phyloP scores from a whole-genome alignment of 2,113 vertebrate genomes.

The Sciurus niger region DNA sequence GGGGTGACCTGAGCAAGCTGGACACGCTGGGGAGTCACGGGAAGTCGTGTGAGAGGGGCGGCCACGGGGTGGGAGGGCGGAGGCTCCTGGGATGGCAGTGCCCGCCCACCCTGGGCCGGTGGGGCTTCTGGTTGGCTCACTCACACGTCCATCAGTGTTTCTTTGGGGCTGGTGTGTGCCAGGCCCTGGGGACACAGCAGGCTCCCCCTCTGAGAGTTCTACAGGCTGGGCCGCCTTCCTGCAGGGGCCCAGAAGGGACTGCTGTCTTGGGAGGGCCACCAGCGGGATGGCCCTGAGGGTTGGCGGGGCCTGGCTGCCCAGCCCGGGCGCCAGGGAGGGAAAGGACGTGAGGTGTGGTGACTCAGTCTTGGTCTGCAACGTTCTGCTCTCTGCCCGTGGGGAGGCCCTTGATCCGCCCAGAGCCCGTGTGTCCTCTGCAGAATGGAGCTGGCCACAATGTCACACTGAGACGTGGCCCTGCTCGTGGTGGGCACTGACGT shows the following conservation, averaged over 20 bases:
- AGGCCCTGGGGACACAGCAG: not conserved
- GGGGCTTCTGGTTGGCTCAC: not conserved
- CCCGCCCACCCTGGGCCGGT: rapidly evolving
- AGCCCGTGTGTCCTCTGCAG: not conserved
- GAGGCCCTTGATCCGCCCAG: not conserved
- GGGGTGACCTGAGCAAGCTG: not conserved
- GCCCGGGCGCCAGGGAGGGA: rapidly evolving
- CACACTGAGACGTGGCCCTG: not conserved
- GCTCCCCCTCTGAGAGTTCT: not conserved
- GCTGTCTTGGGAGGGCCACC: not conserved
- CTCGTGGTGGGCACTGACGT: not conserved
- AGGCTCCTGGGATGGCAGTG: not conserved
- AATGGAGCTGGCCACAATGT: no score
- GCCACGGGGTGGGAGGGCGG: rapidly evolving
- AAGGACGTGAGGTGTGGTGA: not conserved
- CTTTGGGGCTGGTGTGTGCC: no score
- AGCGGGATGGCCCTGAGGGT: not conserved
- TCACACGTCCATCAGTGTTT: not conserved
- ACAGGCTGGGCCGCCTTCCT: rapidly evolving
- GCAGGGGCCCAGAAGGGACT: rapidly evolving
- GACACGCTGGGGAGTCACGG: not conserved
- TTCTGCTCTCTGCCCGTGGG: not conserved
- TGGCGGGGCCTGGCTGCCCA: rapidly evolving
- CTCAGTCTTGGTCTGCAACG: rapidly evolving
- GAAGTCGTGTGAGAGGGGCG: not conserved